Evolutionary conservation across 2,888 invertebrate species (phyloP).

Genomic region (Junonia oenone): DNA sequence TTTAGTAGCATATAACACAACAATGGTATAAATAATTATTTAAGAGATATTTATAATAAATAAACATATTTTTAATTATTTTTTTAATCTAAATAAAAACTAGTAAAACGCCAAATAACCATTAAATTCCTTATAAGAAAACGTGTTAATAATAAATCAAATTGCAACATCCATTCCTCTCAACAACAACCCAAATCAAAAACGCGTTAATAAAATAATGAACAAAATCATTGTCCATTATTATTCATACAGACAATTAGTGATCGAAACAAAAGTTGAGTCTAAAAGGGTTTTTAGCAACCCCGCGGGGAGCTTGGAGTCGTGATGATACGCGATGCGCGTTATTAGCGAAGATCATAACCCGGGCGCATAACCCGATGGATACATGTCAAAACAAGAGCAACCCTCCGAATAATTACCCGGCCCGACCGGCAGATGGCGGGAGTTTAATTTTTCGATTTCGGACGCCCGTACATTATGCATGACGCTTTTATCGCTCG

Average conservation of each 20-base stretch:
- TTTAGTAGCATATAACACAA: too few species aligned
- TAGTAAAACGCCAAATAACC: too few species aligned
- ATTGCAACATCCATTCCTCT: not conserved
- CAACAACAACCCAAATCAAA: not conserved
- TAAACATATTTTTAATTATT: too few species aligned
- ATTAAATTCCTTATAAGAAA: too few species aligned
- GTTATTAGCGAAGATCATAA: conserved; percentile 60
- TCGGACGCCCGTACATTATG: conserved; percentile 74
- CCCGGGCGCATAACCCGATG: conserved; percentile 46
- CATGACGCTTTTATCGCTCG: conserved; percentile 77
- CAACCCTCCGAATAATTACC: conserved; percentile 55
- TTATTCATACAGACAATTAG: conserved; percentile 31
- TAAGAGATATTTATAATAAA: too few species aligned
- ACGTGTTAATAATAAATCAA: too few species aligned
- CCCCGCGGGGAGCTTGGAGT: conserved; percentile 27
- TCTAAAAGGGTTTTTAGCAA: conserved; percentile 31
- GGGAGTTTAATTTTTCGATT: conserved; percentile 77
- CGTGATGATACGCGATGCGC: conserved; percentile 34
- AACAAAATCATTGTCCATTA: conserved; percentile 15
- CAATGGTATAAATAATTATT: too few species aligned
- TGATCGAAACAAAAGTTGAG: conserved; percentile 30
- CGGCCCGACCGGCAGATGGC: conserved; percentile 64
- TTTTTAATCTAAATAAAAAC: too few species aligned
- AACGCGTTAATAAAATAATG: not conserved
- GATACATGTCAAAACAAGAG: conserved; percentile 48